phyloP scores from a whole-genome alignment of 2,797 vertebrate species.

The Pangasius djambal region DNA sequence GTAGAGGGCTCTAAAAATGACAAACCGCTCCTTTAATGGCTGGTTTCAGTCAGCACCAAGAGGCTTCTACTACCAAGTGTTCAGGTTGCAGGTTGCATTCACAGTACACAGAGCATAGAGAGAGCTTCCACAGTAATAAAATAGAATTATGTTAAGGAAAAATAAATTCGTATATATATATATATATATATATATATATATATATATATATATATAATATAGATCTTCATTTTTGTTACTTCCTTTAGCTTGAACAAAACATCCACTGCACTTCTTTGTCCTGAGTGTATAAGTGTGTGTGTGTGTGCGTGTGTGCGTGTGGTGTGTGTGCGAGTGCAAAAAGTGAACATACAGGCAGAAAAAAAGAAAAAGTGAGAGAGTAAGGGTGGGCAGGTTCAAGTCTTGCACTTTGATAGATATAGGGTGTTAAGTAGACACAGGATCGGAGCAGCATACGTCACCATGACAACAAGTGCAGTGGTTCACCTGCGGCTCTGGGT shows the following conservation, averaged over 20 bases:
- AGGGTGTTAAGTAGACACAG: conserved; percentile 23
- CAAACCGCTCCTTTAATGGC: not conserved
- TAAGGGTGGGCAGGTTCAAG: conserved; percentile 2
- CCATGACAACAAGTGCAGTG: conserved; percentile 52
- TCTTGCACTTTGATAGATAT: conserved; percentile 32
- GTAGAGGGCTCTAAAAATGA: not conserved
- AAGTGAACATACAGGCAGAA: not conserved
- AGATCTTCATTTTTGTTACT: conserved; percentile 61
- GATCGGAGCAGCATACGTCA: conserved; percentile 42
- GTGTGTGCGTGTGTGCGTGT: conserved; percentile 23
- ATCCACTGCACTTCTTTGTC: conserved; percentile 66
- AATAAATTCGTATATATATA: conserved; percentile 68
- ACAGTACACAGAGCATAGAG: conserved; percentile 64
- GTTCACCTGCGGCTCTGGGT: conserved; percentile 22
- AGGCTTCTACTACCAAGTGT: conserved; percentile 26
- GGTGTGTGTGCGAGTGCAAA: not conserved
- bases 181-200: not conserved
- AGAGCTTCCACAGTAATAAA: conserved; percentile 70
- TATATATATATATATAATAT: conserved; percentile 34
- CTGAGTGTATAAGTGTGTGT: conserved; percentile 65
- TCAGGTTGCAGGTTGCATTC: conserved; percentile 50
- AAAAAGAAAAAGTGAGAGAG: not conserved
- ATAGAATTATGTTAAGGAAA: conserved; percentile 73
- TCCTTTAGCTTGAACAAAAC: conserved; percentile 52
- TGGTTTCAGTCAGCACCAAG: not conserved